Evolutionary conservation across 2,113 vertebrate genomes (phyloP).

Genomic region (Epinephelus lanceolatus): DNA sequence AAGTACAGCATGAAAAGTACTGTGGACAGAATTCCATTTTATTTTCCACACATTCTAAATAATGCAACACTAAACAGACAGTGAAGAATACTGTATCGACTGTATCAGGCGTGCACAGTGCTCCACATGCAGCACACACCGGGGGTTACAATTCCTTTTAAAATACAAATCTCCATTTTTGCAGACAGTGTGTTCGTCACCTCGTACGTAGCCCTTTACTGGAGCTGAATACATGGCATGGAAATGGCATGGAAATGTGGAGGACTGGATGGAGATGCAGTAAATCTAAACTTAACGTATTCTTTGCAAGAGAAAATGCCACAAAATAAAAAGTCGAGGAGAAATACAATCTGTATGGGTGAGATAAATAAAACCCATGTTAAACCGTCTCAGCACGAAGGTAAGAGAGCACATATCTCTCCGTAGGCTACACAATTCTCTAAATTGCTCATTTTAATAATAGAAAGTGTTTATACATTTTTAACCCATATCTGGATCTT

Average conservation of each 20-base stretch:
- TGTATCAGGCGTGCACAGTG: neutral
- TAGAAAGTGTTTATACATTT: neutral
- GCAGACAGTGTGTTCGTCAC: neutral
- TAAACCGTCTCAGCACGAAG: neutral
- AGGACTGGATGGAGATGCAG: neutral
- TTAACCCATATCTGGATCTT: neutral
- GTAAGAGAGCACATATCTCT: neutral
- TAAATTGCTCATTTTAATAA: neutral
- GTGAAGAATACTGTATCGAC: neutral
- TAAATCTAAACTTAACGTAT: neutral
- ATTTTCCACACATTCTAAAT: neutral
- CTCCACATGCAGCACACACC: neutral
- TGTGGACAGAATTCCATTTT: neutral
- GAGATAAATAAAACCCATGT: constrained; percentile 14
- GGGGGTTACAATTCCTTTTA: neutral
- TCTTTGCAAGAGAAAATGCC: neutral
- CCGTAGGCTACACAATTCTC: neutral
- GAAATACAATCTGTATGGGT: neutral
- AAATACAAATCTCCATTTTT: neutral
- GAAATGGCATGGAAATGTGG: neutral
- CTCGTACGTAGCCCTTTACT: neutral
- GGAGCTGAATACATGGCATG: neutral
- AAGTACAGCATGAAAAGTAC: neutral
- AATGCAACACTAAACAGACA: neutral
- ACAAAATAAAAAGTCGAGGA: neutral